phyloP scores from a whole-genome alignment of 2,797 vertebrate species.

The Argyrosomus regius region DNA sequence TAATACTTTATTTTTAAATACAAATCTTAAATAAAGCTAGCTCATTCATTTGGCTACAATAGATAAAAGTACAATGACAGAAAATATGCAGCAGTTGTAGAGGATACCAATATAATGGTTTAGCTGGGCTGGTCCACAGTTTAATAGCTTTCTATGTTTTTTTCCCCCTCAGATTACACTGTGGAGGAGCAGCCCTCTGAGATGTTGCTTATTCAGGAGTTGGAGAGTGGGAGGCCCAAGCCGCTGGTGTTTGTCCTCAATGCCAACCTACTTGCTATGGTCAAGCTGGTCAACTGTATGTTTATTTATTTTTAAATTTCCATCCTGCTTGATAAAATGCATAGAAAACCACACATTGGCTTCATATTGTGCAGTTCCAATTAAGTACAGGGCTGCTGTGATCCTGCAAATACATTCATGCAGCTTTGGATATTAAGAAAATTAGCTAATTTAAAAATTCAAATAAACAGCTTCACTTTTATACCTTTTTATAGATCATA shows the following conservation, averaged over 20 bases:
- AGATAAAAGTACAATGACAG: not conserved
- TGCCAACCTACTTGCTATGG: conserved; percentile 97
- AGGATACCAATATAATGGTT: not conserved
- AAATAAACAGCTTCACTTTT: not conserved
- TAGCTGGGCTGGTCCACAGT: not conserved
- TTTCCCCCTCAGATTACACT: conserved; percentile 89
- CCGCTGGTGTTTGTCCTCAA: conserved; percentile 99
- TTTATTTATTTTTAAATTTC: conserved; percentile 20
- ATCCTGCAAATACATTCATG: not conserved
- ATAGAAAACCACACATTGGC: not conserved
- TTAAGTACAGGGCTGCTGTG: not conserved
- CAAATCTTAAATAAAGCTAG: conserved; percentile 1
- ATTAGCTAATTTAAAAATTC: not conserved
- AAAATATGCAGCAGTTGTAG: not conserved
- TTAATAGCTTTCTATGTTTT: not conserved
- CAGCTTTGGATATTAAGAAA: not conserved
- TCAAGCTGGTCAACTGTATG: conserved; percentile 98
- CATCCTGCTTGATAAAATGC: not conserved
- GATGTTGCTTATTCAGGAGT: conserved; percentile 93
- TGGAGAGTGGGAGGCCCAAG: conserved; percentile 94
- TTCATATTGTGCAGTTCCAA: not conserved
- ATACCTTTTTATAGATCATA: not conserved
- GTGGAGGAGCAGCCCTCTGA: conserved; percentile 98
- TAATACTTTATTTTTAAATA: conserved; percentile 21
- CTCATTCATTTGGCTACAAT: not conserved